Percentiles rank a stretch among this genome's conserved stretches.
These are phyloP conservation scores for Luidia sarsii DNA, from an alignment of 53 echinoderm and acorn worm species.

Conservation along the genomic window DNA sequence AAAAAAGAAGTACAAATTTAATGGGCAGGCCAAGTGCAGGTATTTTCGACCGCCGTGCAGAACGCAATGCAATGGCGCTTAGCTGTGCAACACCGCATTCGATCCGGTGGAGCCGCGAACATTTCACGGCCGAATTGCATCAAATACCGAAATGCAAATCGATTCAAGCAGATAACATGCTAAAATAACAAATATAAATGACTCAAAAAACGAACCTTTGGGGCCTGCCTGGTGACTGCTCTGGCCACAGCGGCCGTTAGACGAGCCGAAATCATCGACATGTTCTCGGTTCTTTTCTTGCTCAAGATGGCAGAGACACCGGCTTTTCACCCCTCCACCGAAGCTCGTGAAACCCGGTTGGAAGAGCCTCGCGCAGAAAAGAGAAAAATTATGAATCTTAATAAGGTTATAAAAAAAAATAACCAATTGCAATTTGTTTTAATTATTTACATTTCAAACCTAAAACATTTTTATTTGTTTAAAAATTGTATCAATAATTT, in stretches of 20 bases:
- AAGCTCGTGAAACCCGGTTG: conserved; percentile 76
- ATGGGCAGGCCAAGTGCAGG: background rate
- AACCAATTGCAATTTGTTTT: too few species aligned
- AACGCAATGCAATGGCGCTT: too few species aligned
- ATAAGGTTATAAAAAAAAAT: background rate
- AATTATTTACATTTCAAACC: background rate
- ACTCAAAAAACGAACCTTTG: conserved; percentile 68
- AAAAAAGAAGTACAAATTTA: background rate
- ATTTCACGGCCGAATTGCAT: background rate
- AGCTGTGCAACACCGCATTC: too few species aligned
- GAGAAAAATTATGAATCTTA: background rate
- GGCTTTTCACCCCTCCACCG: conserved; percentile 33
- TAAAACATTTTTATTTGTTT: background rate
- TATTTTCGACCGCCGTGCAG: too few species aligned
- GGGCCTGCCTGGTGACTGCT: conserved; percentile 82
- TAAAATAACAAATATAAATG: background rate
- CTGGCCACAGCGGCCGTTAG: conserved; percentile 92
- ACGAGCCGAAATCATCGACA: conserved; percentile 91
- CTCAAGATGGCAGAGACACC: conserved; percentile 51
- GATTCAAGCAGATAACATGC: background rate
- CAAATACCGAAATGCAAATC: background rate
- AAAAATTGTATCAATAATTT: background rate
- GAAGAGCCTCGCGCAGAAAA: background rate
- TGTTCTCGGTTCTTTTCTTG: conserved; percentile 44
- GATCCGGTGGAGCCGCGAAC: too few species aligned